Evolutionary conservation across 2,888 invertebrate genomes (phyloP).

Genomic region (Monopis laevigella): DNA sequence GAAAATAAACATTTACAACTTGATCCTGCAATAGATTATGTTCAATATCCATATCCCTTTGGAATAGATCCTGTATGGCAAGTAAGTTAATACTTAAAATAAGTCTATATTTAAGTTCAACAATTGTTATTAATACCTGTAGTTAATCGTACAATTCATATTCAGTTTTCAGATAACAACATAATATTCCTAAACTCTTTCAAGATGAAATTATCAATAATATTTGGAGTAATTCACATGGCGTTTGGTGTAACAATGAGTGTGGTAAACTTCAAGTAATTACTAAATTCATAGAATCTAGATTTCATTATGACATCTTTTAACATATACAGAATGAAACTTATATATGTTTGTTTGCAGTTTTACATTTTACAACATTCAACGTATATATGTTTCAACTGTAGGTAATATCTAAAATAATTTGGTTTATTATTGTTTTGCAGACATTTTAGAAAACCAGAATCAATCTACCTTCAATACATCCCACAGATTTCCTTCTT

Average conservation of each 20-base stretch:
- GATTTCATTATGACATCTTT: constrained; percentile 28
- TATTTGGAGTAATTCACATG: constrained; percentile 79
- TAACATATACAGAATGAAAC: background rate
- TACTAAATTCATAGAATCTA: constrained; percentile 63
- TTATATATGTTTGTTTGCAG: too few relatives aligned
- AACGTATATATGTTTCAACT: too few relatives aligned
- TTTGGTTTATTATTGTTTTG: constrained; percentile 21
- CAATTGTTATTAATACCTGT: background rate
- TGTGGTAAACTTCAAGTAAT: constrained; percentile 69
- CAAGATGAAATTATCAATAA: constrained; percentile 80
- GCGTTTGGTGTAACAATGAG: constrained; percentile 75
- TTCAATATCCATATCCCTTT: constrained; percentile 69
- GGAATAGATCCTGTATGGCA: constrained; percentile 81
- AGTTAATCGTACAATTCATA: background rate
- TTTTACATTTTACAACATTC: too few relatives aligned
- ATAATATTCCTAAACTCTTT: constrained; percentile 77
- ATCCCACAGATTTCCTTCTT: constrained; percentile 77
- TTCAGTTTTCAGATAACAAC: constrained; percentile 70
- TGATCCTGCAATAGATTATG: constrained; percentile 52
- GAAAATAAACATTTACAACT: constrained; percentile 39
- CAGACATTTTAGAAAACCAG: constrained; percentile 57
- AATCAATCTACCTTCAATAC: constrained; percentile 70
- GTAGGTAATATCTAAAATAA: background rate
- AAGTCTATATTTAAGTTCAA: too few relatives aligned
- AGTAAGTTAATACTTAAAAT: too few relatives aligned